phyloP scores from a whole-genome alignment of 2,113 vertebrate genomes.

The Willisornis vidua region DNA sequence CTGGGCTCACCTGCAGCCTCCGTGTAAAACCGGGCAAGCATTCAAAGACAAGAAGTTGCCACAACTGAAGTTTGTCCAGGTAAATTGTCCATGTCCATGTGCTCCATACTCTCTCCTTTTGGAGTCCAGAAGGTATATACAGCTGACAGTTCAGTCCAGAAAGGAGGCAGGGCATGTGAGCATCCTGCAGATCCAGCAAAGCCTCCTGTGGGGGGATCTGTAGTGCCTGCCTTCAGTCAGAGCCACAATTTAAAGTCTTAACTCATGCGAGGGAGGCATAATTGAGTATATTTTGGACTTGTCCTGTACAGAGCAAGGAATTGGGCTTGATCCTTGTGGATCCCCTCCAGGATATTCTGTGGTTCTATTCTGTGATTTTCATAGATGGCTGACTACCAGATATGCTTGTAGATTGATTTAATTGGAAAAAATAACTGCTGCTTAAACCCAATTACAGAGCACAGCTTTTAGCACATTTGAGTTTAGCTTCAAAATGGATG shows the following conservation, averaged over 20 bases:
- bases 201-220: neutral
- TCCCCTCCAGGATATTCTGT: neutral
- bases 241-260: neutral
- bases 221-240: neutral
- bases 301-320: neutral
- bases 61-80: neutral
- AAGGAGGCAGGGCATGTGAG: neutral
- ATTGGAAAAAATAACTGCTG: neutral
- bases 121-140: neutral
- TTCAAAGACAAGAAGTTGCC: neutral
- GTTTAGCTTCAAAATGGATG: neutral
- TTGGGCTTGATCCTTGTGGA: neutral
- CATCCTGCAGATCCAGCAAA: neutral
- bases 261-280: neutral
- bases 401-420: neutral
- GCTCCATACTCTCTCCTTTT: neutral
- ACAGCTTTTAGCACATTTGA: neutral
- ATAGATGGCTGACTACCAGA: neutral
- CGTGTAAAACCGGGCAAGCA: accelerated
- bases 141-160: neutral
- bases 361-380: neutral
- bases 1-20: accelerated
- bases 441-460: neutral
- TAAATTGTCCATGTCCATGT: neutral
- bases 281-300: neutral